These are phyloP conservation scores for Drosophila suboccidentalis DNA, from an alignment of 2,888 invertebrate genomes.

Conservation along the genomic window DNA sequence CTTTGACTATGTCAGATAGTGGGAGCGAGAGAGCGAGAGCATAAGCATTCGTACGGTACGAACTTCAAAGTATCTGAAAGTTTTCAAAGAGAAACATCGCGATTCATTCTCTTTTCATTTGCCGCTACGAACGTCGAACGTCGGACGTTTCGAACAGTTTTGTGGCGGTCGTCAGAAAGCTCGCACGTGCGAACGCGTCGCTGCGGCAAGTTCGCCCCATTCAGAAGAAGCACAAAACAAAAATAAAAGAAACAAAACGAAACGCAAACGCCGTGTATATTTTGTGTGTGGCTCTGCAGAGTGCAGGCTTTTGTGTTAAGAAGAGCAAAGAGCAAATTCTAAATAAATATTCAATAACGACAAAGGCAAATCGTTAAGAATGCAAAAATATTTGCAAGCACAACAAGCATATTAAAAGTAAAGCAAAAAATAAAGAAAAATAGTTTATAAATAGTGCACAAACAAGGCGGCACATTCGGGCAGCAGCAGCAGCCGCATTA, in stretches of 20 bases:
- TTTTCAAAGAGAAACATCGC: conserved; percentile 55
- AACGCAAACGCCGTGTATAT: conserved; percentile 59
- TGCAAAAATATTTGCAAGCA: conserved; percentile 60
- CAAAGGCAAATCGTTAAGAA: conserved; percentile 55
- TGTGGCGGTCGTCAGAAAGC: conserved; percentile 69
- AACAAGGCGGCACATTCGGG: conserved; percentile 51
- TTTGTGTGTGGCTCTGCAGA: conserved; percentile 23
- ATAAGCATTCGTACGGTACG: conserved; percentile 29
- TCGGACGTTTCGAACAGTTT: conserved; percentile 58
- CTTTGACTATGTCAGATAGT: conserved; percentile 6
- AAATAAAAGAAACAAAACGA: conserved; percentile 50
- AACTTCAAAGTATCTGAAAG: conserved; percentile 50
- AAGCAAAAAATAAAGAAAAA: conserved; percentile 38
- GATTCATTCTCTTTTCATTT: conserved; percentile 54
- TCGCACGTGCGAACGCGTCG: conserved; percentile 72
- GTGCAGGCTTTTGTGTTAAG: conserved; percentile 42
- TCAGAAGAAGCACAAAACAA: conserved; percentile 45
- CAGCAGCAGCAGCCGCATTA: conserved; percentile 56
- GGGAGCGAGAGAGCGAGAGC: conserved; percentile 19
- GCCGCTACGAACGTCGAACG: conserved; percentile 58
- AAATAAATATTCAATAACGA: conserved; percentile 71
- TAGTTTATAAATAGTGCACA: conserved; percentile 80
- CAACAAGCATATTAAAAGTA: conserved; percentile 48
- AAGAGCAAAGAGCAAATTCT: conserved; percentile 56
- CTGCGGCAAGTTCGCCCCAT: conserved; percentile 51